Percentiles rank a stretch among this genome's conserved stretches.
phyloP scores from a whole-genome alignment of 2,113 vertebrate species.

The Sigmodon hispidus region DNA sequence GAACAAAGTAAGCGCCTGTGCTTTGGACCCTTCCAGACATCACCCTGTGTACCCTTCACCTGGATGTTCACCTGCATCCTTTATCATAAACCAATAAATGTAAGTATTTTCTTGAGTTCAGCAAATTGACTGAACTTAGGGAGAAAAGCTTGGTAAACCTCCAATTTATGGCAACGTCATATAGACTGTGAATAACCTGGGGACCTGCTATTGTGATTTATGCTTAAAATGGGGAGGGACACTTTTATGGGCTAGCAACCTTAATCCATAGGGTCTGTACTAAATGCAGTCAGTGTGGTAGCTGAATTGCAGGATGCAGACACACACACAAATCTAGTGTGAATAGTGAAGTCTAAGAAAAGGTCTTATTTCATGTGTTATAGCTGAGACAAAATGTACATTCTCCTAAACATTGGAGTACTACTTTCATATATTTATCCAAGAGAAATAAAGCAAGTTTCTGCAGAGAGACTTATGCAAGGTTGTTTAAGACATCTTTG shows the following conservation, averaged over 20 bases:
- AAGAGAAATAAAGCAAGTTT: conserved; percentile 31
- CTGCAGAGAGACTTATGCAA: background rate
- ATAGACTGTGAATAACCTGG: background rate
- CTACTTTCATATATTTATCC: background rate
- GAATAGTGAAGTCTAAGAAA: background rate
- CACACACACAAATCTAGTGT: background rate
- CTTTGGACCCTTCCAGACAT: background rate
- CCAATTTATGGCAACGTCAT: background rate
- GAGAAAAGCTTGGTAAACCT: background rate
- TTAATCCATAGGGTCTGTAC: background rate
- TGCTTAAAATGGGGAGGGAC: background rate
- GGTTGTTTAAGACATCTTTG: background rate
- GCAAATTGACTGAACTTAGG: background rate
- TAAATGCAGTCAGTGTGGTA: background rate
- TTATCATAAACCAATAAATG: background rate
- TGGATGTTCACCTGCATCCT: background rate
- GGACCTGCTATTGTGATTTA: background rate
- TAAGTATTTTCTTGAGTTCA: background rate
- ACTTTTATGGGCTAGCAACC: background rate
- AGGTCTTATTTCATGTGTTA: background rate
- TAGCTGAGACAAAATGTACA: background rate
- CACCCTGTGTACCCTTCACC: background rate
- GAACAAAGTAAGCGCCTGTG: background rate
- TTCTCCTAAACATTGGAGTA: background rate
- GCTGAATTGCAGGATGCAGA: background rate